These are phyloP conservation scores for Dascyllus trimaculatus DNA, from an alignment of 2,113 vertebrate species.

Conservation along the genomic window DNA sequence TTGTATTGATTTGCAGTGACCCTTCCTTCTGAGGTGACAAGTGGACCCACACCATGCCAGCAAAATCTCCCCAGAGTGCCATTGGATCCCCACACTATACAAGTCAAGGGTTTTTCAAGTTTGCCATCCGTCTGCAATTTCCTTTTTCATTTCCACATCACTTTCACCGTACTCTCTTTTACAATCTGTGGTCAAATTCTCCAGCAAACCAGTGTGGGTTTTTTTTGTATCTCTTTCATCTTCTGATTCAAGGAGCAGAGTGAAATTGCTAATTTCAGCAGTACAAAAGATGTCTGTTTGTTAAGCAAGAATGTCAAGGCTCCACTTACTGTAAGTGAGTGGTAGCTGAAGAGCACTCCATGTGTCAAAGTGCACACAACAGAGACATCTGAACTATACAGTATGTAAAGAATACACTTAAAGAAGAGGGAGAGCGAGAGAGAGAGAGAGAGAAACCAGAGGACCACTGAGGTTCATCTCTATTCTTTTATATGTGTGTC, in stretches of 20 bases:
- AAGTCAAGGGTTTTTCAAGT: too few species aligned
- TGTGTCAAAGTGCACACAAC: slow-evolving; percentile 15
- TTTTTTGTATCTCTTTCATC: not conserved
- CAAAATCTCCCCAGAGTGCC: too few species aligned
- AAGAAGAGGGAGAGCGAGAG: not conserved
- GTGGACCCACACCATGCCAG: too few species aligned
- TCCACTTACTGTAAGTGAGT: not conserved
- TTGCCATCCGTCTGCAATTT: not conserved
- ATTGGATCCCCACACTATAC: too few species aligned
- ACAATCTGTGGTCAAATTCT: not conserved
- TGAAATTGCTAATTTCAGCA: not conserved
- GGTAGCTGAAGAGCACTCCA: not conserved
- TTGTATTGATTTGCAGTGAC: too few species aligned
- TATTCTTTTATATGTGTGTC: slow-evolving; percentile 36
- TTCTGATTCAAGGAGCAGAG: slow-evolving; percentile 5
- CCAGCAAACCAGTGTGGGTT: not conserved
- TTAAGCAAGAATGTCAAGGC: slow-evolving; percentile 4
- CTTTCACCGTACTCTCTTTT: not conserved
- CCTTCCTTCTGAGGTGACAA: too few species aligned
- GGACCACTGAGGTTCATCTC: slow-evolving; percentile 5
- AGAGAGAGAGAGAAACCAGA: not conserved
- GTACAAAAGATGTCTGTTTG: slow-evolving; percentile 12
- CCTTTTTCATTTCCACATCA: not conserved
- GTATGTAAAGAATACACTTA: not conserved
- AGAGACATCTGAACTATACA: not conserved